These are phyloP conservation scores for Tachysurus vachellii DNA, from an alignment of 2,113 vertebrate species.

Conservation along the genomic window DNA sequence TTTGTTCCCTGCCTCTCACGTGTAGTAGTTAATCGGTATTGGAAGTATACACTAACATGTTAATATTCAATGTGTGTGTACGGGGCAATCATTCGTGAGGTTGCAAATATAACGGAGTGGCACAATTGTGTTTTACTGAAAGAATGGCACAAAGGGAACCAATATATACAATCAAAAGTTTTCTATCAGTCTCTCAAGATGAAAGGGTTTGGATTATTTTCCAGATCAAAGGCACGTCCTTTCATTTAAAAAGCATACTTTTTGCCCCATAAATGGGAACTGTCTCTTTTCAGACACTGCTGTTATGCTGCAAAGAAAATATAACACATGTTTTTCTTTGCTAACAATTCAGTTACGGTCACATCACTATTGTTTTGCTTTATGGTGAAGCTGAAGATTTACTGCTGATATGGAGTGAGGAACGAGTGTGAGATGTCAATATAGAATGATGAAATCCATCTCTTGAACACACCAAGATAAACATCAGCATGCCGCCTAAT, in stretches of 20 bases:
- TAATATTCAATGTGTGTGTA: not conserved
- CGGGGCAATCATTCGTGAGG: not conserved
- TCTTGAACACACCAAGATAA: conserved; percentile 42
- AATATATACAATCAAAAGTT: conserved; percentile 31
- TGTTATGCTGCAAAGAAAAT: conserved; percentile 43
- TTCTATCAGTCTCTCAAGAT: conserved; percentile 35
- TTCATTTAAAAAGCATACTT: conserved; percentile 43
- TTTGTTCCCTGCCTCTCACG: not conserved
- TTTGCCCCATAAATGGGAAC: conserved; percentile 37
- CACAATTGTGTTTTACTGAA: conserved; percentile 11
- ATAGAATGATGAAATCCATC: conserved; percentile 34
- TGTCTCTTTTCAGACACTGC: not conserved
- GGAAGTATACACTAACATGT: not conserved
- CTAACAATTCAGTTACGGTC: conserved; percentile 6
- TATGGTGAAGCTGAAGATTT: conserved; percentile 25
- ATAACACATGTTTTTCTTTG: conserved; percentile 9
- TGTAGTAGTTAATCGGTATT: not conserved
- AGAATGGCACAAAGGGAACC: not conserved
- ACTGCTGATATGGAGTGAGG: conserved; percentile 36
- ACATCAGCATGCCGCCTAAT: conserved; percentile 46
- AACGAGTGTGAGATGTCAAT: conserved; percentile 22
- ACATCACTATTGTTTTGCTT: conserved; percentile 18
- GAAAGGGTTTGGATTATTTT: conserved; percentile 53
- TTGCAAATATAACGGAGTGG: not conserved
- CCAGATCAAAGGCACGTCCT: conserved; percentile 46